phyloP scores from a whole-genome alignment of 2,797 vertebrate genomes.

The Vultur gryphus region DNA sequence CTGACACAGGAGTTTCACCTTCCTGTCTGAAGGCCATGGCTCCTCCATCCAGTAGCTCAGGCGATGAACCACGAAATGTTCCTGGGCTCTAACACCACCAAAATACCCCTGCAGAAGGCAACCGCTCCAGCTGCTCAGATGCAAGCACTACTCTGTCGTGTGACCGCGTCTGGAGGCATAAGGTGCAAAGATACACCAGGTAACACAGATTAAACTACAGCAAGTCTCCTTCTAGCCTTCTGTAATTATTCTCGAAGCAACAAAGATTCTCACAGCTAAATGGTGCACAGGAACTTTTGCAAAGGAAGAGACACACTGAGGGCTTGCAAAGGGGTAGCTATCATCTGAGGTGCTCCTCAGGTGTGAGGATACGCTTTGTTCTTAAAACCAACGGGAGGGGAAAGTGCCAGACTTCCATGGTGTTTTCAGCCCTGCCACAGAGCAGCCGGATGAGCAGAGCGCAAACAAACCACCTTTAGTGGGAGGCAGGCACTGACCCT shows the following conservation, averaged over 20 bases:
- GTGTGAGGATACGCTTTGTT: background rate
- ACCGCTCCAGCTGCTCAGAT: background rate
- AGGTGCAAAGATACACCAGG: background rate
- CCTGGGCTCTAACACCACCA: background rate
- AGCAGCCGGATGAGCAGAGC: background rate
- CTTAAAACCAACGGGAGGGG: background rate
- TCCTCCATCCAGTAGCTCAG: background rate
- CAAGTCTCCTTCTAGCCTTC: background rate
- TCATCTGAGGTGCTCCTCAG: background rate
- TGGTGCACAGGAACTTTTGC: accelerated
- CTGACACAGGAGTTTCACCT: background rate
- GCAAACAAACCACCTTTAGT: background rate
- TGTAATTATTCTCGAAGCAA: background rate
- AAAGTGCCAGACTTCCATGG: background rate
- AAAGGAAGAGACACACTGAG: background rate
- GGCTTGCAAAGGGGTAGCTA: background rate
- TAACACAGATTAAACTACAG: background rate
- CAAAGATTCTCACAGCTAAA: background rate
- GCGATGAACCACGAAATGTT: accelerated
- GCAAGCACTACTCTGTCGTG: accelerated
- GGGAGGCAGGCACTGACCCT: background rate
- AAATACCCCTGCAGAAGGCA: background rate
- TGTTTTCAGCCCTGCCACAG: background rate
- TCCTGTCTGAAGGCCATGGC: background rate
- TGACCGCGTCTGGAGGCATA: background rate